Base-by-base conservation (phyloP, 2,113 vertebrate genomes). In the Leucosticte australis region DNA sequence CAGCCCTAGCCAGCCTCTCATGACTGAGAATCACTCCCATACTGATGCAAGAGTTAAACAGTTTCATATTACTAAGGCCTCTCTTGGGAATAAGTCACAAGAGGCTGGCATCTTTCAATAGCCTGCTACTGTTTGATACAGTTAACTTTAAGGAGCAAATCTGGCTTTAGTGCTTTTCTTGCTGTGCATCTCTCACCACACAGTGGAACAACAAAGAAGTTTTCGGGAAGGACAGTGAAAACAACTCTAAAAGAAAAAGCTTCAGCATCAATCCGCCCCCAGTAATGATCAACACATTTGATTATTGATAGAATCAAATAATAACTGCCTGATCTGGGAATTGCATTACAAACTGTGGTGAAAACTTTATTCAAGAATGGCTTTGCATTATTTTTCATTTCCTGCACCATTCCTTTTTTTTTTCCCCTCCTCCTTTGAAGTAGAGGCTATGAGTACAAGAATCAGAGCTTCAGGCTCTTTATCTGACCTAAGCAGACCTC, bases 381-480 rank as follows among this genome's bases (percentile, higher is more conserved):
- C 37, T 85, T 88, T 70, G 37, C 24, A 64, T 73, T 77, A 35
- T 42, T 79, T 90, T 86, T 89, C 33, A 46, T 52, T 49, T 85
- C n/a, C 11, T 52, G 26, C 11, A 86, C 31, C 15, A n/a, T 50
- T 85, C 6, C 3, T 53, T 52, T 26, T 8, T 14, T 24, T 6
- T 26, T 10, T 16, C 4, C 28, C 46, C 3, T 9, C 41, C 24
- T 26, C 14, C 23, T 41, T 21, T 56, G 33, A 86, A 65, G 28
- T 13, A 56, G 46, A 49, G 13, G 13, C 19, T 49, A 52, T 35
- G 59, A 57, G 77, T 83, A 92, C 79, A 68, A 26, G 62, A 65
- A 74, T 44, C 27, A 56, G 39, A 23, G 21, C 33, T 62, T 71
- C 27, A 69, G 33, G 35, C 10, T 89, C 73, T 90, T 80, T 47